phyloP scores from a whole-genome alignment of 1,140 invertebrate species.

The Lerema accius region DNA sequence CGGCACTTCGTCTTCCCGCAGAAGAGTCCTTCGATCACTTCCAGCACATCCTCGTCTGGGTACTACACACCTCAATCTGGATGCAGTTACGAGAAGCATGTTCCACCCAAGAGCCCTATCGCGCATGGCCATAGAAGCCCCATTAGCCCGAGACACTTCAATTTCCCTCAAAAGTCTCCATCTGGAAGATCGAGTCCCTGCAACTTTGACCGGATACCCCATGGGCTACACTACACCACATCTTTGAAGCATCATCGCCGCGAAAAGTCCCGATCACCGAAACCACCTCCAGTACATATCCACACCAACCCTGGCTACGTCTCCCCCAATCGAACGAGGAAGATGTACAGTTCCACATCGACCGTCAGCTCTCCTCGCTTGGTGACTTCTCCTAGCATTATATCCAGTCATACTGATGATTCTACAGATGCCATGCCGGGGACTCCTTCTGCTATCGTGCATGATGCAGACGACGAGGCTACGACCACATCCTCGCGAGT shows the following conservation, averaged over 20 bases:
- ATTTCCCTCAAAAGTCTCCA: slow-evolving; percentile 70
- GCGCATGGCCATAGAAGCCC: slow-evolving; percentile 74
- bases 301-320: slow-evolving; percentile 81
- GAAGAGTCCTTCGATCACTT: slow-evolving; percentile 79
- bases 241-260: slow-evolving; percentile 69
- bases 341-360: slow-evolving; percentile 74
- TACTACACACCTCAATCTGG: slow-evolving; percentile 81
- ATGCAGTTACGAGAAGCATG: slow-evolving; percentile 78
- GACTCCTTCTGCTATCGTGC: slow-evolving; percentile 62
- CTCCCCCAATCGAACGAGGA: slow-evolving; percentile 74
- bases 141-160: slow-evolving; percentile 78
- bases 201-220: slow-evolving; percentile 56
- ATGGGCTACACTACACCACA: slow-evolving; percentile 63
- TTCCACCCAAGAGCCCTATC: slow-evolving; percentile 72
- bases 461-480: slow-evolving; percentile 70
- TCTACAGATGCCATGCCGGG: slow-evolving; percentile 69
- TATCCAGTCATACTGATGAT: slow-evolving; percentile 77
- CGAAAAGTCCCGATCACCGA: slow-evolving; percentile 71
- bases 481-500: slow-evolving; percentile 70
- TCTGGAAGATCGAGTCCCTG: slow-evolving; percentile 69
- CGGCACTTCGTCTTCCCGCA: slow-evolving; percentile 80
- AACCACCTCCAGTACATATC: slow-evolving; percentile 79
- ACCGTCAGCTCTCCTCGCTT: slow-evolving; percentile 73
- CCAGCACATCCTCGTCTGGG: slow-evolving; percentile 77
- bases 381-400: slow-evolving; percentile 76